Percentiles rank a stretch among this genome's conserved stretches.
phyloP scores from a whole-genome alignment of 2,888 invertebrate species.

The Lasioglossum vierecki region DNA sequence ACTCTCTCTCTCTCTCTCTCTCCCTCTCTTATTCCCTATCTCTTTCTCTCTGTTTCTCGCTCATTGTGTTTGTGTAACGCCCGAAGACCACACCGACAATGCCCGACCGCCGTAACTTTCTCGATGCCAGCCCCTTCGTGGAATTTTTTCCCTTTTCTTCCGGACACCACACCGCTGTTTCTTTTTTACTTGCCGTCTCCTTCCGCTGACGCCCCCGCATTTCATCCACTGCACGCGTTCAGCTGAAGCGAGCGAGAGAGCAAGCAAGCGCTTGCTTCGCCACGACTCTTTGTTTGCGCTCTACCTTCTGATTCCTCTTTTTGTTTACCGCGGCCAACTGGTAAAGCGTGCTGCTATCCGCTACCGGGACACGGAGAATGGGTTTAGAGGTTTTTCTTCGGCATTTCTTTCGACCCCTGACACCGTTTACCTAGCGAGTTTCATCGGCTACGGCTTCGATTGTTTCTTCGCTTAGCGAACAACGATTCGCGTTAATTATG shows the following conservation, averaged over 20 bases:
- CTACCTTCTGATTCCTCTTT: slow-evolving; percentile 34
- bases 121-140: slow-evolving; percentile 36
- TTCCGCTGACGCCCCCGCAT: slow-evolving; percentile 24
- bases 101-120: slow-evolving; percentile 73
- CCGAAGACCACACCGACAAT: slow-evolving; percentile 75
- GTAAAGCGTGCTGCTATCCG: neutral
- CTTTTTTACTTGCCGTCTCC: slow-evolving; percentile 13
- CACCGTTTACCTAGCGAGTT: slow-evolving; percentile 26
- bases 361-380: neutral
- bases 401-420: neutral
- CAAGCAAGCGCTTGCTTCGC: neutral
- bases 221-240: neutral
- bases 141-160: slow-evolving; percentile 47
- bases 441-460: slow-evolving; percentile 27
- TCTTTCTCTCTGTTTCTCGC: neutral
- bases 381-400: slow-evolving; percentile 24
- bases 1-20: slow-evolving; percentile 29
- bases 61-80: slow-evolving; percentile 78
- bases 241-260: neutral
- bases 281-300: slow-evolving; percentile 31
- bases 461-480: neutral
- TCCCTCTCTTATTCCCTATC: neutral
- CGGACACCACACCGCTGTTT: neutral
- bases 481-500: neutral
- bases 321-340: slow-evolving; percentile 18